phyloP scores from a whole-genome alignment of 2,797 vertebrate genomes.

The Spondyliosoma cantharus region DNA sequence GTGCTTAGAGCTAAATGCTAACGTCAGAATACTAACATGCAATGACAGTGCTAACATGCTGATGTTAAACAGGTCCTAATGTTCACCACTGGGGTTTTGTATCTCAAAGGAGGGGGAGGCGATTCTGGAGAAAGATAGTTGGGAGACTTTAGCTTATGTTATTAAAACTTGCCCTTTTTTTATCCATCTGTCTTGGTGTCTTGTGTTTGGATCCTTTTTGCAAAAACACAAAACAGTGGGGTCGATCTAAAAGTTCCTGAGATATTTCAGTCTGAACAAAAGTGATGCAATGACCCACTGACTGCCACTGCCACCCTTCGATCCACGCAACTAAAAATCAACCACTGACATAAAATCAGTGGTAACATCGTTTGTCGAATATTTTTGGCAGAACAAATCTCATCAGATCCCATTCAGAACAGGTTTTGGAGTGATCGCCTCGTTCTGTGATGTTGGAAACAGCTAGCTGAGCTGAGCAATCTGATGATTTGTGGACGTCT shows the following conservation, averaged over 20 bases:
- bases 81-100: no score
- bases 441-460: slow-evolving; percentile 1
- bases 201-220: no score
- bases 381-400: slow-evolving; percentile 6
- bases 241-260: no score
- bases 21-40: background rate
- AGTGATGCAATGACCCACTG: background rate
- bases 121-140: no score
- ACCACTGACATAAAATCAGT: background rate
- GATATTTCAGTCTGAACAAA: background rate
- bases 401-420: background rate
- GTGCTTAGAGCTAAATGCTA: background rate
- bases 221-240: no score
- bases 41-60: background rate
- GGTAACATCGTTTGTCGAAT: background rate
- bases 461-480: slow-evolving; percentile 1
- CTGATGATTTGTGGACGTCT: slow-evolving; percentile 56
- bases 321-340: background rate
- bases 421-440: background rate
- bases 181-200: no score
- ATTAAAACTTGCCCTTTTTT: no score
- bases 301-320: no score
- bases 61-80: background rate
- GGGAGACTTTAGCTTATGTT: no score
- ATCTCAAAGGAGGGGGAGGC: no score